phyloP scores from a whole-genome alignment of 2,888 invertebrate species.

The Ctenicera cuprea region DNA sequence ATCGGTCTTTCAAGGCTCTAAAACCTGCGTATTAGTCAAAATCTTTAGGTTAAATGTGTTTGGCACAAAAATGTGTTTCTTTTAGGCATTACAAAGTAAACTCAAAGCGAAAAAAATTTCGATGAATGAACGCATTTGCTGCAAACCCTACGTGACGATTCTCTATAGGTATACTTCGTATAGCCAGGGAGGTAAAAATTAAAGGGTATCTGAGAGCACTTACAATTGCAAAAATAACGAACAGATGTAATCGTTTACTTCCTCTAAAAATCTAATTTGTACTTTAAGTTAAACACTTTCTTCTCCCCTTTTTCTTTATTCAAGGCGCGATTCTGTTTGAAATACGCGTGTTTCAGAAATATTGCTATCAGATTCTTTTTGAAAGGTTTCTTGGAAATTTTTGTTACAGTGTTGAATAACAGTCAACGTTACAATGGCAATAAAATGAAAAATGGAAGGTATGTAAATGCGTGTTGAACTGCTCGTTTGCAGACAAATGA shows the following conservation, averaged over 20 bases:
- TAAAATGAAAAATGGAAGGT: slow-evolving; percentile 19
- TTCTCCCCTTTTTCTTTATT: background rate
- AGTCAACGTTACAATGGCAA: slow-evolving; percentile 9
- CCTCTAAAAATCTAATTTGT: slow-evolving; percentile 9
- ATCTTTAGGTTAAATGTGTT: no score
- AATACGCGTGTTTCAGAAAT: background rate
- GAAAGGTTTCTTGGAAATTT: background rate
- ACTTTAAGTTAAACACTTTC: background rate
- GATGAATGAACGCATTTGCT: no score
- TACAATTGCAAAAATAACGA: background rate
- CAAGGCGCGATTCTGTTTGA: background rate
- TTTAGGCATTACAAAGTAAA: no score
- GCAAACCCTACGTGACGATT: no score
- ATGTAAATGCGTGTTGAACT: slow-evolving; percentile 20
- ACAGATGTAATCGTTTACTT: background rate
- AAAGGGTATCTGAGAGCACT: background rate
- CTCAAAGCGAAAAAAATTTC: no score
- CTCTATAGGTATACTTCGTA: no score
- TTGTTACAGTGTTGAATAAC: slow-evolving; percentile 13
- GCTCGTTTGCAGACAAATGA: slow-evolving; percentile 23
- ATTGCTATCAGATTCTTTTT: background rate
- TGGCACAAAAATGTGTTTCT: no score
- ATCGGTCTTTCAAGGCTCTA: no score
- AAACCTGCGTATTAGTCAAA: no score
- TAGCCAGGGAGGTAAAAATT: no score